Evolutionary conservation across 2,888 invertebrate species (phyloP).

Genomic region (Nycteola revayana): DNA sequence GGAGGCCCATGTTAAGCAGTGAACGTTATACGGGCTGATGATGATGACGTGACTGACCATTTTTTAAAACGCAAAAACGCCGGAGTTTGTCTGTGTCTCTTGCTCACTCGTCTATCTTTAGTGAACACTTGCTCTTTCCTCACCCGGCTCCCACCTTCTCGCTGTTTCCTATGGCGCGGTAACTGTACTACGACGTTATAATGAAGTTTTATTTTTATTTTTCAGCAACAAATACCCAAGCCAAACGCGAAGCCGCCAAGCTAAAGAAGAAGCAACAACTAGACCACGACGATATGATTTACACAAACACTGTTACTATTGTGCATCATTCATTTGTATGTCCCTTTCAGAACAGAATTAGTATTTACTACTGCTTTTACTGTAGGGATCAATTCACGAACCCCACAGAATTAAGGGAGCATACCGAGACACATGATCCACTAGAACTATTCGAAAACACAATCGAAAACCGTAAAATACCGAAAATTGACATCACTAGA

Average conservation of each 20-base stretch:
- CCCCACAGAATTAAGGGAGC: conserved; percentile 59
- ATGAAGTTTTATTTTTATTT: conserved; percentile 1
- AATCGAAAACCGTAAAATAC: conserved; percentile 63
- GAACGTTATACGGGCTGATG: too few species aligned
- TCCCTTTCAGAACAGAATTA: conserved; percentile 44
- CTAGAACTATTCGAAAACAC: conserved; percentile 48
- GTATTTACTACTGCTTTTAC: conserved; percentile 70
- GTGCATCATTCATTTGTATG: conserved; percentile 63
- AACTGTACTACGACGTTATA: too few species aligned
- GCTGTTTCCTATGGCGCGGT: too few species aligned
- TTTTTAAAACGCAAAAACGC: too few species aligned
- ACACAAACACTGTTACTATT: conserved; percentile 55
- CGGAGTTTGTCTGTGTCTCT: too few species aligned
- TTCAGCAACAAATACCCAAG: conserved; percentile 26
- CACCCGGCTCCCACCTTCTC: too few species aligned
- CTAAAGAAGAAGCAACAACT: conserved; percentile 31
- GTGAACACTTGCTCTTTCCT: too few species aligned
- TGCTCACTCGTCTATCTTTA: too few species aligned
- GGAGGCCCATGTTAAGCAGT: too few species aligned
- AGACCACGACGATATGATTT: conserved; percentile 56
- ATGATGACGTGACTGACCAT: too few species aligned
- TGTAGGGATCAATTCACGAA: conserved; percentile 69
- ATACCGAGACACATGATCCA: conserved; percentile 62
- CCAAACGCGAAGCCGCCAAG: conserved; percentile 27
- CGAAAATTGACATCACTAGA: conserved; percentile 68